These are phyloP conservation scores for Poeciliopsis paucimaculata DNA, from an alignment of 2,797 vertebrate genomes.

Conservation along the genomic window DNA sequence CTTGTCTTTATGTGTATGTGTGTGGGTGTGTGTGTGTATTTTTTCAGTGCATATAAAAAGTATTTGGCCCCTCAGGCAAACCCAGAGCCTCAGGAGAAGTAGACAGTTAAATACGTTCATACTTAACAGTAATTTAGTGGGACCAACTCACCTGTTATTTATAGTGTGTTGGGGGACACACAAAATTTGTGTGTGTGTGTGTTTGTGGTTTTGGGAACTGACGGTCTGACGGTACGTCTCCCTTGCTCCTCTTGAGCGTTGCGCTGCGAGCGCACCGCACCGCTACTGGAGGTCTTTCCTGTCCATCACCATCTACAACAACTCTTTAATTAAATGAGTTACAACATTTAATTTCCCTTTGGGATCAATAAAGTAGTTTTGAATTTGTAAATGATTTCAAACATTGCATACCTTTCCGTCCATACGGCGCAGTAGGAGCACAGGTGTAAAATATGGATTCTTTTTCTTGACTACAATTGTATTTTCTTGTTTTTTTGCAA, in stretches of 20 bases:
- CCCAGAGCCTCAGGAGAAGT: neutral
- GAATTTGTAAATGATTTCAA: too few relatives aligned
- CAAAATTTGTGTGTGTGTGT: too few relatives aligned
- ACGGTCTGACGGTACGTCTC: too few relatives aligned
- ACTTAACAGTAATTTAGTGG: neutral
- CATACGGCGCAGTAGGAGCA: neutral
- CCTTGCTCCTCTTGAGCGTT: too few relatives aligned
- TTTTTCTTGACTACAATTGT: neutral
- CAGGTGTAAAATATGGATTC: neutral
- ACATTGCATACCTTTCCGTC: neutral
- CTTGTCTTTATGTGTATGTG: neutral
- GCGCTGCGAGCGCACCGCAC: too few relatives aligned
- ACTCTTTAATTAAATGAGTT: too few relatives aligned
- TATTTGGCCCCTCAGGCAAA: neutral
- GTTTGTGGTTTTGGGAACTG: too few relatives aligned
- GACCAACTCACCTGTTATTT: neutral
- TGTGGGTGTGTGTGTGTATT: too few relatives aligned
- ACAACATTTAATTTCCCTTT: too few relatives aligned
- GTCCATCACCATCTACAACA: too few relatives aligned
- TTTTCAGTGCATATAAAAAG: neutral
- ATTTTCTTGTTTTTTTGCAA: conserved; percentile 11
- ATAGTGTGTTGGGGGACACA: neutral
- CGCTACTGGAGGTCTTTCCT: too few relatives aligned
- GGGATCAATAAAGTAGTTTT: too few relatives aligned
- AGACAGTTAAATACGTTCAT: neutral